Percentiles rank a stretch among this genome's conserved stretches.
phyloP scores from a whole-genome alignment of 2,113 vertebrate species.

The Prochilodus magdalenae region DNA sequence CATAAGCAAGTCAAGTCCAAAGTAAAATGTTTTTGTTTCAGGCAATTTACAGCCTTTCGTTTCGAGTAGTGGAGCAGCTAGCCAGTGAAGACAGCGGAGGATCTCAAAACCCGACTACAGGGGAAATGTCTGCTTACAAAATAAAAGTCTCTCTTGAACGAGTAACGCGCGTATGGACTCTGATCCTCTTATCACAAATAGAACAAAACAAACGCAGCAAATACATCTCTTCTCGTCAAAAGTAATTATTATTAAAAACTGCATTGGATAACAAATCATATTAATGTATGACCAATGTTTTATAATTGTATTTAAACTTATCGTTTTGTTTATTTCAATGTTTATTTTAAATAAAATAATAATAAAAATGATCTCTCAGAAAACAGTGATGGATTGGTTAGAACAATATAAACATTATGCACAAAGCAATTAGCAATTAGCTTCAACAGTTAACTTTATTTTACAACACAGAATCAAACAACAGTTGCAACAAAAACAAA shows the following conservation, averaged over 20 bases:
- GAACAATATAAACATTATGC: background rate
- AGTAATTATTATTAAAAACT: too few relatives aligned
- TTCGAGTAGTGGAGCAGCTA: background rate
- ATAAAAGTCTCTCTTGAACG: constrained; percentile 18
- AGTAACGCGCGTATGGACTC: too few relatives aligned
- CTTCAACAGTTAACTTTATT: constrained; percentile 12
- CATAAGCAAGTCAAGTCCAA: background rate
- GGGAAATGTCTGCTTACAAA: constrained; percentile 14
- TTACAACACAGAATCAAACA: background rate
- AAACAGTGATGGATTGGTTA: background rate
- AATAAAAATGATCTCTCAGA: too few relatives aligned
- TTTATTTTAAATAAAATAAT: too few relatives aligned
- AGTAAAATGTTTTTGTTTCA: background rate
- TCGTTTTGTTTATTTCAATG: too few relatives aligned
- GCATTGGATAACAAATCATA: too few relatives aligned
- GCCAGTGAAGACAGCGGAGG: background rate
- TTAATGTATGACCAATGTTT: too few relatives aligned
- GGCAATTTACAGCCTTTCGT: background rate
- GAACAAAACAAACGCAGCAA: too few relatives aligned
- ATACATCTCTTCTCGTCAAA: too few relatives aligned
- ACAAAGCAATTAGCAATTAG: background rate
- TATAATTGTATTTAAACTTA: too few relatives aligned
- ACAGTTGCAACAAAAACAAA: too few relatives aligned
- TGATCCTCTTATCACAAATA: too few relatives aligned
- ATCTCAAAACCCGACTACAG: background rate